Evolutionary conservation across 2,888 invertebrate genomes (phyloP).

Genomic region (Papilio demoleus): DNA sequence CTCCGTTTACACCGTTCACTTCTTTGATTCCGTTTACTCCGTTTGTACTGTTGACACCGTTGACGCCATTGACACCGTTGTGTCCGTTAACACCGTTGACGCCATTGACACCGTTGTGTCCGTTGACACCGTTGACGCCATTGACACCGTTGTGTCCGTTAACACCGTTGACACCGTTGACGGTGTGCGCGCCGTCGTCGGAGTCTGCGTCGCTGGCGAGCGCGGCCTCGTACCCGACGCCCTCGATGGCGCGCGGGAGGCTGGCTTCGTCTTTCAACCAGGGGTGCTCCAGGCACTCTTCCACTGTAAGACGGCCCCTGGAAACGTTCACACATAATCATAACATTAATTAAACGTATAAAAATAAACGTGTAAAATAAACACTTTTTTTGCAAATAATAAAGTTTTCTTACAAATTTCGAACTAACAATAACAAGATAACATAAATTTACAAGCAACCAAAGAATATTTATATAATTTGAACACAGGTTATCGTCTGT

Average conservation of each 20-base stretch:
- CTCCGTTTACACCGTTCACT: constrained; percentile 52
- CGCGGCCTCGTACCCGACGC: constrained; percentile 67
- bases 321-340: too few relatives aligned
- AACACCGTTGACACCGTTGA: constrained; percentile 48
- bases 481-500: too few relatives aligned
- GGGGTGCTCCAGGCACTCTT: constrained; percentile 94
- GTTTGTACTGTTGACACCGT: constrained; percentile 54
- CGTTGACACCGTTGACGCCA: constrained; percentile 50
- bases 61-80: constrained; percentile 50
- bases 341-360: too few relatives aligned
- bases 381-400: too few relatives aligned
- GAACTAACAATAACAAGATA: too few relatives aligned
- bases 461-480: too few relatives aligned
- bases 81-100: constrained; percentile 47
- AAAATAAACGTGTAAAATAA: too few relatives aligned
- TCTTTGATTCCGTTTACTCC: constrained; percentile 45
- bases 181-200: constrained; percentile 45
- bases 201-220: constrained; percentile 61
- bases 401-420: too few relatives aligned
- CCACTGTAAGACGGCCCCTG: constrained; percentile 94
- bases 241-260: constrained; percentile 79
- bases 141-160: constrained; percentile 52
- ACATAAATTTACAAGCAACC: too few relatives aligned
- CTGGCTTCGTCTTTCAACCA: constrained; percentile 90
- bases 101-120: constrained; percentile 49